Evolutionary conservation across 2,888 invertebrate genomes (phyloP), one percentile per base, ranked within the genome.

Genomic region (Boloria euphrosyne): DNA sequence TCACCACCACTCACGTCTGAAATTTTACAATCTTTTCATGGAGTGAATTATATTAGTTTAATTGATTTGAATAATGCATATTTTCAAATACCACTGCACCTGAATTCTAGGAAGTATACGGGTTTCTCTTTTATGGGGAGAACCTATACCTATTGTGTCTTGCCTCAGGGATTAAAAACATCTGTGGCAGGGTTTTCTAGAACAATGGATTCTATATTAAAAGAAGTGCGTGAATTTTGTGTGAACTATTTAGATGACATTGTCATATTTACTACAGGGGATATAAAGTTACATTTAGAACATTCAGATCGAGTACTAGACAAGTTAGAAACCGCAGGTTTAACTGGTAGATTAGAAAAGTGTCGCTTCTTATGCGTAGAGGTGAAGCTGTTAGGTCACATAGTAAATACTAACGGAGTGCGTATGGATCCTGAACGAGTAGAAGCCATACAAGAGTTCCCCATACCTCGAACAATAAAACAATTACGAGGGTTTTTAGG

Each of bases 191-290:
- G 72, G 44, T 78, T 76, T 59, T 71, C 71, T 52, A 53, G 76
- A 7, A 76, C 76, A 0, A 77, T 78, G 75, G 76, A 77, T 43
- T 7, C 38, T 0, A 73, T 77, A 13, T 62, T 77, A 27, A 76
- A 74, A 7, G 72, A 74, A 31, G 74, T 75, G 0, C 60, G 69
- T 6, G 67, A 71, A 0, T 77, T 70, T 38, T 77, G 75, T 44
- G 73, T 74, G 0, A 77, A 76, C 55, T 76, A 75, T 62, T 43
- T 75, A 1, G 75, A 75, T 50, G 76, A 76, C 59, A 52, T 77
- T 2, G 75, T 73, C 0, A 71, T 76, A 18, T 44, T 74, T 13
- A 73, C 73, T 0, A 65, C 55, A 0, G 75, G 74, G 0, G 13
- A 17, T 10, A 27, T 73, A 1, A 38, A 66, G 0, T 27, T 70